Evolutionary conservation across 2,113 vertebrate genomes (phyloP), one percentile per base, ranked within the genome.

Genomic region (Hyaena hyaena): DNA sequence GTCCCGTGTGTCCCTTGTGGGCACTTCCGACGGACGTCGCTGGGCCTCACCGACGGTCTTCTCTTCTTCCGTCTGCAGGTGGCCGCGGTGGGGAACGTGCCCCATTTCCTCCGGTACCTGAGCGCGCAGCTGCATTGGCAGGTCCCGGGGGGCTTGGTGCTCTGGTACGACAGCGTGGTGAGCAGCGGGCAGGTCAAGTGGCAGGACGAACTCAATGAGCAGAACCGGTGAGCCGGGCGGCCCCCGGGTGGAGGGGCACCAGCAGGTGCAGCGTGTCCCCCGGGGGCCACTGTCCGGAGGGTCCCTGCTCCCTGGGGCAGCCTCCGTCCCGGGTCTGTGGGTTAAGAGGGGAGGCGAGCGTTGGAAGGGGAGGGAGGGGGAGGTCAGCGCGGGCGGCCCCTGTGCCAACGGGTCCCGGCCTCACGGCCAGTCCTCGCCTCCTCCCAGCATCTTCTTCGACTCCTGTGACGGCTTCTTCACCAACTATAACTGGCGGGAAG

Each of bases 401-500:
- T 0, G 0, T 7, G 58, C 55, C 9, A 5, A 16, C 1, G 0
- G 5, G 24, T 69, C 26, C 1, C 7, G 65, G 77, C 66, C 79
- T 96, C 35, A 80, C 0, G 1, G 50, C 55, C 7, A 4, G 39
- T 35, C 43, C 63, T 10, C 12, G 0, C 39, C 8, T 0, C 73
- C 43, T 48, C 26, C 1, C 96, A 99, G 99, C 93, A 84, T 99
- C 50, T 99, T 99, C 97, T 99, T 99, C 0, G 98, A 99, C 0
- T 98, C 98, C 14, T 99, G 99, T 0, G 99, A 99, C 0, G 99
- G 99, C 68, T 98, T 99, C 77, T 99, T 99, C 97, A 99, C 99
- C 91, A 99, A 99, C 99, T 99, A 99, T 98, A 99, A 99, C 98
- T 99, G 99, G 99, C 99, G 98, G 5, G 99, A 99, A 97, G 97